Percentiles rank a stretch among this genome's conserved stretches.
These are phyloP conservation scores for Macrobrachium rosenbergii DNA, from an alignment of 1,140 invertebrate genomes.

Conservation along the genomic window DNA sequence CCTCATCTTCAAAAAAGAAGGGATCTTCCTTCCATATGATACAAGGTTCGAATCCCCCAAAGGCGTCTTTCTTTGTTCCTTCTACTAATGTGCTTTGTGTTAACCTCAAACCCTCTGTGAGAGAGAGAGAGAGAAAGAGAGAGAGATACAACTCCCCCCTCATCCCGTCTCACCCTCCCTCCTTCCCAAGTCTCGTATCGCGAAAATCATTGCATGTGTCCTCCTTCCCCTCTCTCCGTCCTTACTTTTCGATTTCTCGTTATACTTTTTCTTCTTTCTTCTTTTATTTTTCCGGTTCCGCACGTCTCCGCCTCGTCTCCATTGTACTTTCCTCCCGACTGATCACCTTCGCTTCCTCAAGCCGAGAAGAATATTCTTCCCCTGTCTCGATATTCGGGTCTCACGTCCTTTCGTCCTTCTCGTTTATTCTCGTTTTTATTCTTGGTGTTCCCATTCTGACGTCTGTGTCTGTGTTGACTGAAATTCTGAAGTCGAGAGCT, in stretches of 20 bases:
- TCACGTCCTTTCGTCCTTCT: too few species aligned
- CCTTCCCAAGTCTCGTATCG: not conserved
- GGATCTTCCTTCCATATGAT: not conserved
- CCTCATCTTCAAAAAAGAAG: too few species aligned
- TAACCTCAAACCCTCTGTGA: not conserved
- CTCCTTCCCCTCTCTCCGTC: not conserved
- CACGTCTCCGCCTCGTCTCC: not conserved
- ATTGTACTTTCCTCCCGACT: not conserved
- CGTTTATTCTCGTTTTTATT: too few species aligned
- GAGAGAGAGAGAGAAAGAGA: not conserved
- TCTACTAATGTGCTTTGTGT: not conserved
- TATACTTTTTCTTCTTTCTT: constrained; percentile 2
- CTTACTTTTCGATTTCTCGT: not conserved
- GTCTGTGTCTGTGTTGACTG: too few species aligned
- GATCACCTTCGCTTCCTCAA: not conserved
- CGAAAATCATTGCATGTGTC: not conserved
- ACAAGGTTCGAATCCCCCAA: not conserved
- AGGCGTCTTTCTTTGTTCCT: too few species aligned
- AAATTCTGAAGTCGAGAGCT: too few species aligned
- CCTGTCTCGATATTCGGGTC: too few species aligned
- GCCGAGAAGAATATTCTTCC: too few species aligned
- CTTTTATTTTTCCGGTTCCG: not conserved
- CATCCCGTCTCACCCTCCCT: not conserved
- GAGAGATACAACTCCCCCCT: not conserved
- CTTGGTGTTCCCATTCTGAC: too few species aligned